A percentile compares a stretch with the other conserved stretches of the same genome.
Evolutionary conservation across 1,140 invertebrate genomes (phyloP).

Genomic region (Steinernema feltiae): DNA sequence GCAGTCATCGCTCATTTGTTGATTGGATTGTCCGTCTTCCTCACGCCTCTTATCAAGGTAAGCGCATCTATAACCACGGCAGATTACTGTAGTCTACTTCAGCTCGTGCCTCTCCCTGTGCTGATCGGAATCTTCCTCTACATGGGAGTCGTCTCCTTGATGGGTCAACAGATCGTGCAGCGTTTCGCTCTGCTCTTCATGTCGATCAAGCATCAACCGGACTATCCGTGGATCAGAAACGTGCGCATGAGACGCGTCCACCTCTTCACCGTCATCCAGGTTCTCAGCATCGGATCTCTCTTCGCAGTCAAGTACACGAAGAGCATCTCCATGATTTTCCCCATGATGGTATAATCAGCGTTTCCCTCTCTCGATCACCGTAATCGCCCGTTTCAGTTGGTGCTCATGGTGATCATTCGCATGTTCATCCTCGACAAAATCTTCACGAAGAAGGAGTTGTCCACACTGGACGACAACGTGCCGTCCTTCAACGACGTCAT

Average conservation of each 20-base stretch:
- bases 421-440: constrained; percentile 64
- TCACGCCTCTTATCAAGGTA: constrained; percentile 57
- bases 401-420: constrained; percentile 90
- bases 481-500: constrained; percentile 28
- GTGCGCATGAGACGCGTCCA: constrained; percentile 50
- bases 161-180: constrained; percentile 74
- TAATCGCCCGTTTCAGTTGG: constrained; percentile 65
- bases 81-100: not conserved
- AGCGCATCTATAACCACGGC: constrained; percentile 20
- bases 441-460: constrained; percentile 30
- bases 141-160: constrained; percentile 58
- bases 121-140: constrained; percentile 59
- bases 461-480: constrained; percentile 25
- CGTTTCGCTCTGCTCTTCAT: constrained; percentile 89
- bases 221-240: constrained; percentile 89
- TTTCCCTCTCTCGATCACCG: constrained; percentile 2
- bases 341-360: constrained; percentile 25
- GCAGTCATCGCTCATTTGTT: constrained; percentile 58
- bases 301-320: constrained; percentile 48
- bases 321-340: constrained; percentile 36
- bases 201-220: constrained; percentile 95
- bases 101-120: constrained; percentile 59
- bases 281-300: constrained; percentile 37
- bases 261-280: constrained; percentile 46
- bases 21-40: constrained; percentile 58